Evolutionary conservation across 2,888 invertebrate species (phyloP).

Genomic region (Temnothorax rugatulus): DNA sequence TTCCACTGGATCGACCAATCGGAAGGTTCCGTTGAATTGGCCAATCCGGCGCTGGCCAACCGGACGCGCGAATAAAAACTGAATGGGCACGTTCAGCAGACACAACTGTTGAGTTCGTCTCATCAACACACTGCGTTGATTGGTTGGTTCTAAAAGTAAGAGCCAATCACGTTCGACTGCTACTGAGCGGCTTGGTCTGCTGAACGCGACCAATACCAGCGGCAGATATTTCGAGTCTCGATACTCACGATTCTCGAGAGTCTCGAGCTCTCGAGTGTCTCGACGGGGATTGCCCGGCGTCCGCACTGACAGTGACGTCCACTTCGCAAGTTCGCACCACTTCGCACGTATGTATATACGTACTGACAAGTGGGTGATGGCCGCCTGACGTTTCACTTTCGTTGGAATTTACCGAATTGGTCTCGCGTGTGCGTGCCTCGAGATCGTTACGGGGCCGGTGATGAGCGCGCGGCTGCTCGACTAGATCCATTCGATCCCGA

Average conservation of each 20-base stretch:
- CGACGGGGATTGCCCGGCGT: not conserved
- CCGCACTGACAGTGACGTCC: conserved; percentile 63
- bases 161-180: too few relatives aligned
- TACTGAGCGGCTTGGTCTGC: too few relatives aligned
- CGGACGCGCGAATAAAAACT: too few relatives aligned
- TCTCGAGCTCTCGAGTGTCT: too few relatives aligned
- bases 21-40: not conserved
- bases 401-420: conserved; percentile 53
- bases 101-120: too few relatives aligned
- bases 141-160: too few relatives aligned
- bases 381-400: conserved; percentile 72
- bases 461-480: conserved; percentile 40
- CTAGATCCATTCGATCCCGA: conserved; percentile 3
- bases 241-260: too few relatives aligned
- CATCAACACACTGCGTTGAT: too few relatives aligned
- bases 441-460: conserved; percentile 48
- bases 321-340: not conserved
- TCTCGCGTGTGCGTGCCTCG: conserved; percentile 35
- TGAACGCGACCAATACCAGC: too few relatives aligned
- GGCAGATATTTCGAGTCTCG: too few relatives aligned
- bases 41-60: not conserved
- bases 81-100: too few relatives aligned
- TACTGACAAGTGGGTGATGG: conserved; percentile 73
- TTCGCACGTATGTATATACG: not conserved
- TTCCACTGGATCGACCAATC: not conserved